Evolutionary conservation across 2,888 invertebrate genomes (phyloP).

Genomic region (Pecten maximus): DNA sequence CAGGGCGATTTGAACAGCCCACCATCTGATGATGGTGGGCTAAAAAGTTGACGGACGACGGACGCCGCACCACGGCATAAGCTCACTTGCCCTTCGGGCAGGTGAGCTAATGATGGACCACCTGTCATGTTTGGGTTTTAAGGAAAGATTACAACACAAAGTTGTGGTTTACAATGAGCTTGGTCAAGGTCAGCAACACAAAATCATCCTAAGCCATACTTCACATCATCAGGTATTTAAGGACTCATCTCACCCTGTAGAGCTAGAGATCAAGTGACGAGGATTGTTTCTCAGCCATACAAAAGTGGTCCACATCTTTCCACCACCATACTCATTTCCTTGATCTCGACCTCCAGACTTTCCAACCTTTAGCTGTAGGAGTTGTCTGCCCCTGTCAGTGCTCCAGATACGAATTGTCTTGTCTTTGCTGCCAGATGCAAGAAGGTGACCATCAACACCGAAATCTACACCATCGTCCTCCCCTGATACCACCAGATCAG

Average conservation of each 20-base stretch:
- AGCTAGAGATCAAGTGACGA: conserved; percentile 70
- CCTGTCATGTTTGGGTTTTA: conserved; percentile 16
- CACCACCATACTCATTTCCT: conserved; percentile 66
- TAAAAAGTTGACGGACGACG: no score
- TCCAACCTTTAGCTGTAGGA: conserved; percentile 69
- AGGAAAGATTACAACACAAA: neutral
- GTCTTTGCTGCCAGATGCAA: conserved; percentile 88
- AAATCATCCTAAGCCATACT: no score
- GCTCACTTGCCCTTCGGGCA: no score
- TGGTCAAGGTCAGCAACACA: no score
- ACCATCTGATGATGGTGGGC: no score
- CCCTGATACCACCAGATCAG: neutral
- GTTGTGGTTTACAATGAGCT: neutral
- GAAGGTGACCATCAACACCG: conserved; percentile 82
- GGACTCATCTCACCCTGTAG: conserved; percentile 65
- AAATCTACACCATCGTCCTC: conserved; percentile 61
- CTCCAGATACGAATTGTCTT: conserved; percentile 83
- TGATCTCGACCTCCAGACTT: conserved; percentile 60
- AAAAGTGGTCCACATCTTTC: conserved; percentile 76
- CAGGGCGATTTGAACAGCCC: no score
- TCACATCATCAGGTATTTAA: neutral
- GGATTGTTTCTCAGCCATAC: conserved; percentile 84
- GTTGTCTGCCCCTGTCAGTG: conserved; percentile 69
- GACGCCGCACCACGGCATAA: no score
- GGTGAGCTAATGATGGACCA: no score